These are phyloP conservation scores for Stenchaetothrips biformis DNA, from an alignment of 2,888 invertebrate genomes.

Conservation along the genomic window DNA sequence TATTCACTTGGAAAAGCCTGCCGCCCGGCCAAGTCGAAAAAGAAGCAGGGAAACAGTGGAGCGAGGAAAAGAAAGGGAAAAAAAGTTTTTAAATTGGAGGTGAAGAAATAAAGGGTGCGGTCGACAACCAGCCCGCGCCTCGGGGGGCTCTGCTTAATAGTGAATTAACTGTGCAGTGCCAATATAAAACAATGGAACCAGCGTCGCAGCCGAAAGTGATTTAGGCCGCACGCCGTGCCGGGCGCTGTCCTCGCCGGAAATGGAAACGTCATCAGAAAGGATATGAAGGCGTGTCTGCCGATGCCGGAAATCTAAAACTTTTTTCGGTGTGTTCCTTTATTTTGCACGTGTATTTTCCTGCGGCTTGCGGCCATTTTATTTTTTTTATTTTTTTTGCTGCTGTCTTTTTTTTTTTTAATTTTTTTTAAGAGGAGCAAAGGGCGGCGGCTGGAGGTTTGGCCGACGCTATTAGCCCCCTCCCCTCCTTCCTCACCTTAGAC, in stretches of 20 bases:
- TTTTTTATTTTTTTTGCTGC: not conserved
- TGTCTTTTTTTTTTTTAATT: not conserved
- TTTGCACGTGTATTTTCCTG: no score
- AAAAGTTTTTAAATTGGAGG: not conserved
- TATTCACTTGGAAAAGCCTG: not conserved
- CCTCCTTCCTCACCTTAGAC: no score
- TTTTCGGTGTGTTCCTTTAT: no score
- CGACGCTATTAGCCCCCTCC: no score
- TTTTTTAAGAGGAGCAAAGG: not conserved
- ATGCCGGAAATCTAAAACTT: not conserved
- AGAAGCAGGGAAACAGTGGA: not conserved
- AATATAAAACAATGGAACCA: no score
- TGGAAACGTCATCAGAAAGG: not conserved
- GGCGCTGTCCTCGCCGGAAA: not conserved
- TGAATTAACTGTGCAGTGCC: no score
- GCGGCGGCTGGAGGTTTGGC: no score
- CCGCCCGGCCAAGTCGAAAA: no score
- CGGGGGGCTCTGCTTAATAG: no score
- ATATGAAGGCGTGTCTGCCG: not conserved
- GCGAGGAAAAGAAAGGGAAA: not conserved
- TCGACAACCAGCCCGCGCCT: no score
- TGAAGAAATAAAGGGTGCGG: not conserved
- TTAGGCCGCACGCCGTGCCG: no score
- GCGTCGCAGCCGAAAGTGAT: no score
- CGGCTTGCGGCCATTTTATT: not conserved